These are phyloP conservation scores for Hermaeophaga mercurialis DNA, from an alignment of 2,888 invertebrate species.

Conservation along the genomic window DNA sequence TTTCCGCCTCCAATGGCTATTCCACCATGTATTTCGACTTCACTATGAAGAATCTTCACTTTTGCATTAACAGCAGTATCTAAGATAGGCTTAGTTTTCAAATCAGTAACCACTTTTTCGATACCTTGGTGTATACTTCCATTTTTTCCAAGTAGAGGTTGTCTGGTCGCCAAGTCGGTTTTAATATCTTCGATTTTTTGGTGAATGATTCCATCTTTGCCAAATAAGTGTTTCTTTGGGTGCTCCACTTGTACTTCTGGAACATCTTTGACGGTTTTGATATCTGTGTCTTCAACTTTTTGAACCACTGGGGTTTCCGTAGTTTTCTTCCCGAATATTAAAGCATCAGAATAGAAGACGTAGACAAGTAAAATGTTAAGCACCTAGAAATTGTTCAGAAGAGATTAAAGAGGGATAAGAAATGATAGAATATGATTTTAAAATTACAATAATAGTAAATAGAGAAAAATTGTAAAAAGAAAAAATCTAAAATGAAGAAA, in stretches of 20 bases:
- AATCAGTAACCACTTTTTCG: neutral
- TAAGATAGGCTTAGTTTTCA: constrained; percentile 6
- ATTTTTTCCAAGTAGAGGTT: neutral
- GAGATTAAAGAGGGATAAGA: too few relatives aligned
- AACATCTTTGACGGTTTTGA: too few relatives aligned
- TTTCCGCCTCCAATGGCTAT: constrained; percentile 1
- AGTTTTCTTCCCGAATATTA: too few relatives aligned
- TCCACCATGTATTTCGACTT: constrained; percentile 1
- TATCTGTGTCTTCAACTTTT: too few relatives aligned
- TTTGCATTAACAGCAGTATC: neutral
- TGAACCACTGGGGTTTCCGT: too few relatives aligned
- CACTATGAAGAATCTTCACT: constrained; percentile 9
- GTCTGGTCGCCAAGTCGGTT: neutral
- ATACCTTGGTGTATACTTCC: constrained; percentile 1
- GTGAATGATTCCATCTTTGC: neutral
- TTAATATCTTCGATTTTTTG: neutral
- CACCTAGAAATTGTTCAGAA: too few relatives aligned
- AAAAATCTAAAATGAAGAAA: too few relatives aligned
- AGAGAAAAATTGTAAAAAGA: too few relatives aligned
- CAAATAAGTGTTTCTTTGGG: neutral
- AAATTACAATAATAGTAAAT: too few relatives aligned
- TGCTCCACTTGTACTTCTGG: neutral
- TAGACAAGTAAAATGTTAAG: too few relatives aligned
- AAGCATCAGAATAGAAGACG: too few relatives aligned
- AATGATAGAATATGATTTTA: too few relatives aligned